These are phyloP conservation scores for Dugesia japonica DNA, from an alignment of 2,888 invertebrate genomes.

Conservation along the genomic window DNA sequence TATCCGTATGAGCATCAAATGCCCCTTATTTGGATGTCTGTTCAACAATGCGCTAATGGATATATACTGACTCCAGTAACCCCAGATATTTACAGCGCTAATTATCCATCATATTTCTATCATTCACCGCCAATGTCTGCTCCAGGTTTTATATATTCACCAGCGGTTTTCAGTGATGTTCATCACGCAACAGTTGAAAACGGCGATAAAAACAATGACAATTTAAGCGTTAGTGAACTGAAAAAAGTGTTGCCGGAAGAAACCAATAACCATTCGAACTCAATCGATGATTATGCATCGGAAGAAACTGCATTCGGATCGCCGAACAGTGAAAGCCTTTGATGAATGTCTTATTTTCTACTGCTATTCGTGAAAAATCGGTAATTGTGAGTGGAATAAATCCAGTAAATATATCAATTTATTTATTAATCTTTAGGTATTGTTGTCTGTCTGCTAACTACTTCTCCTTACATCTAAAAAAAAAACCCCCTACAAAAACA, in stretches of 20 bases:
- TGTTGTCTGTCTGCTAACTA: background rate
- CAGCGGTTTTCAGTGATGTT: background rate
- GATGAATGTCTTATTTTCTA: background rate
- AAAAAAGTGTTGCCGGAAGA: background rate
- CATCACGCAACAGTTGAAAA: background rate
- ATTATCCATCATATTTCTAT: slow-evolving; percentile 1
- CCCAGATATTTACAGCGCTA: background rate
- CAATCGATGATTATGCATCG: slow-evolving; percentile 11
- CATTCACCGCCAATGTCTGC: background rate
- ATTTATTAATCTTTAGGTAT: background rate
- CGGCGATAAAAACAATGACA: background rate
- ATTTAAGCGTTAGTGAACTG: slow-evolving; percentile 6
- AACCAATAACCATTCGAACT: background rate
- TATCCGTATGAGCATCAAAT: background rate
- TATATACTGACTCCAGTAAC: background rate
- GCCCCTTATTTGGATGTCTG: background rate
- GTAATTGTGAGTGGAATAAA: background rate
- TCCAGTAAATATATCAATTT: background rate
- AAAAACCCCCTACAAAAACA: background rate
- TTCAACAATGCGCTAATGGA: background rate
- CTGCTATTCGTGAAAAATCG: background rate
- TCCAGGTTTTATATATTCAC: background rate
- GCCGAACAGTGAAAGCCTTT: slow-evolving; percentile 13
- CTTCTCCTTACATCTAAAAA: background rate
- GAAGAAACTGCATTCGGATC: slow-evolving; percentile 16